phyloP scores from a whole-genome alignment of 2,113 vertebrate genomes.

The Otus sunia region DNA sequence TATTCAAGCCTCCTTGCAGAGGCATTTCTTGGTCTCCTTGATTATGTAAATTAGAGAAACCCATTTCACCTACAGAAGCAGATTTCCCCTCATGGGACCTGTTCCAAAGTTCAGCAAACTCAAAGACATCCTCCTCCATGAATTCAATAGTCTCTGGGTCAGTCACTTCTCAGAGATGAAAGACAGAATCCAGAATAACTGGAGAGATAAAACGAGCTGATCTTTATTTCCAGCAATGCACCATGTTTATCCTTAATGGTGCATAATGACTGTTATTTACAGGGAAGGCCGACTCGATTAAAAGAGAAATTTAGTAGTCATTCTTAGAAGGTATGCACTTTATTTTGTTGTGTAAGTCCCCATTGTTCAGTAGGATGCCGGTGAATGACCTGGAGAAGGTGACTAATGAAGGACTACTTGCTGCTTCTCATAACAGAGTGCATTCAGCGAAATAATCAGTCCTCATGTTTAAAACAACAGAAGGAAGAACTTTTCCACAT shows the following conservation, averaged over 20 bases:
- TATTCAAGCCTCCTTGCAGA: background rate
- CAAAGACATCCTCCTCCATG: background rate
- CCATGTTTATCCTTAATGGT: slow-evolving; percentile 29
- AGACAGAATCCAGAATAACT: slow-evolving; percentile 1
- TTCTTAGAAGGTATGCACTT: slow-evolving; percentile 48
- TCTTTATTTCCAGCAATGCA: background rate
- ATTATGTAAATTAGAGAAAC: background rate
- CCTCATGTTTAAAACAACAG: slow-evolving; percentile 1
- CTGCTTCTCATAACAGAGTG: background rate
- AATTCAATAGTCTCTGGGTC: background rate
- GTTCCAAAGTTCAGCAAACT: background rate
- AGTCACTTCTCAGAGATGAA: slow-evolving; percentile 26
- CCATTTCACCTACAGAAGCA: background rate
- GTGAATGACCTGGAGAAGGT: background rate
- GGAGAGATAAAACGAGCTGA: background rate
- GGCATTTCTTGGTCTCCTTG: background rate
- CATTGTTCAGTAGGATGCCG: background rate
- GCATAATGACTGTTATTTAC: slow-evolving; percentile 34
- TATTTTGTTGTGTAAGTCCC: slow-evolving; percentile 23
- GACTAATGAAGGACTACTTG: background rate
- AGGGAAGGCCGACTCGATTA: slow-evolving; percentile 28
- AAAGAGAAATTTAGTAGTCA: slow-evolving; percentile 26
- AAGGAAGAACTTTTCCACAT: background rate
- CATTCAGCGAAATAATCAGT: background rate
- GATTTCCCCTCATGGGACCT: background rate